Evolutionary conservation across 2,797 vertebrate species (phyloP), one percentile per base, ranked within the genome.

Genomic region (Rhinophrynus dorsalis): DNA sequence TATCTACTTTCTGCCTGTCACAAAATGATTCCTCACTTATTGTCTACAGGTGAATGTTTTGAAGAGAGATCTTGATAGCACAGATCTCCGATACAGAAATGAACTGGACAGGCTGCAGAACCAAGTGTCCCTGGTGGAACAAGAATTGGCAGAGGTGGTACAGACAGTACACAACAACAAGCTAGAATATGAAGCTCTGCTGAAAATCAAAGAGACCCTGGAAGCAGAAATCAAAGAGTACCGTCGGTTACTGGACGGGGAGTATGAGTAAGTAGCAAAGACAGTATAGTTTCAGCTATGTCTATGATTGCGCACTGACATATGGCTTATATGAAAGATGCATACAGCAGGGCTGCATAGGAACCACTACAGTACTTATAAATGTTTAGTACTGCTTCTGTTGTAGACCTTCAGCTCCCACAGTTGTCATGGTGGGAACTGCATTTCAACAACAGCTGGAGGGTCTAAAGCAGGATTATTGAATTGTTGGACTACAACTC

Each of bases 201-300:
- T 93, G 61, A 88, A 84, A 79, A 88, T 93, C 84, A 92, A 88
- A 73, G 89, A 90, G 85, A 92, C 86, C 78, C 87, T 89, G 83
- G 85, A 93, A 78, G 88, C 91, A 85, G 92, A 92, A 88, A 90
- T 90, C 13, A 83, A 85, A 52, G 93, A 90, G 74, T 90, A 91
- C 81, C 89, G 91, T 78, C 86, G 92, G 50, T 79, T 90, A 74
- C 88, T 92, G 81, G 90, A 89, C 57, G 90, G 90, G 76, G 91
- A 38, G 66, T 85, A 93, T 54, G 74, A 76, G 68, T 72, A 38
- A 65, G 68, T 64, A 20, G 4, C 29, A 30, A n/a, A n/a, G n/a
- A n/a, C n/a, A n/a, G n/a, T n/a, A n/a, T n/a, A n/a, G n/a, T n/a
- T n/a, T n/a, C n/a, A n/a, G n/a, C n/a, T n/a, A n/a, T n/a, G n/a